A percentile compares a stretch with the other conserved stretches of the same genome.
These are phyloP conservation scores for Dasypogon diadema DNA, from an alignment of 2,888 invertebrate species.

Conservation along the genomic window DNA sequence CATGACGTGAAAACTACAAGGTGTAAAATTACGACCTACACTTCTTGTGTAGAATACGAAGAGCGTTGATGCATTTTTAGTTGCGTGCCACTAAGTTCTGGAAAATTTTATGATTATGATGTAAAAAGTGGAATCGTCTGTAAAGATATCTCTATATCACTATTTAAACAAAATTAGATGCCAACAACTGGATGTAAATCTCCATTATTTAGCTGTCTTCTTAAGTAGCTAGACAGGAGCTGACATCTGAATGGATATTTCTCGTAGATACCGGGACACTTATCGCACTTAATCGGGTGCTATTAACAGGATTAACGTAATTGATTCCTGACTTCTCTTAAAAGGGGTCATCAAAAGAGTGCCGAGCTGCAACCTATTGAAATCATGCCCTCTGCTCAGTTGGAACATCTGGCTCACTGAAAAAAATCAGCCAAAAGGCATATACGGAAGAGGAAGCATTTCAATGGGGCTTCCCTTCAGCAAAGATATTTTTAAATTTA, in stretches of 20 bases:
- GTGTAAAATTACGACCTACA: slow-evolving; percentile 30
- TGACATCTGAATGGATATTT: not conserved
- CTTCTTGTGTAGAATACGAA: not conserved
- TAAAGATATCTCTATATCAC: too few relatives aligned
- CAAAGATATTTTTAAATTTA: slow-evolving; percentile 25
- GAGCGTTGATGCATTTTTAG: too few relatives aligned
- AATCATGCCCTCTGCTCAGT: not conserved
- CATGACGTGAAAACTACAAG: slow-evolving; percentile 4
- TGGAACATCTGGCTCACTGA: slow-evolving; percentile 42
- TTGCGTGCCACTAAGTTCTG: too few relatives aligned
- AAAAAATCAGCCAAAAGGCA: slow-evolving; percentile 22
- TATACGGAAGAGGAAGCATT: slow-evolving; percentile 30
- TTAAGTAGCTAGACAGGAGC: not conserved
- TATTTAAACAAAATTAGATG: too few relatives aligned
- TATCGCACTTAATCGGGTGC: slow-evolving; percentile 53
- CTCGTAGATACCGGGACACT: slow-evolving; percentile 7
- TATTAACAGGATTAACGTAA: slow-evolving; percentile 55
- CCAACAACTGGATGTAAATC: too few relatives aligned
- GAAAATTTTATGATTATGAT: too few relatives aligned
- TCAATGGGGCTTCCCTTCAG: slow-evolving; percentile 4
- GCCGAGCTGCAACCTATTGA: slow-evolving; percentile 10
- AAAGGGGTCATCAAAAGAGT: slow-evolving; percentile 46
- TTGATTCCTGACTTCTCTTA: slow-evolving; percentile 54
- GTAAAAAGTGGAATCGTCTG: too few relatives aligned
- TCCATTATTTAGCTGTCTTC: too few relatives aligned